These are phyloP conservation scores for Luperina testacea DNA, from an alignment of 2,888 invertebrate genomes.

Conservation along the genomic window DNA sequence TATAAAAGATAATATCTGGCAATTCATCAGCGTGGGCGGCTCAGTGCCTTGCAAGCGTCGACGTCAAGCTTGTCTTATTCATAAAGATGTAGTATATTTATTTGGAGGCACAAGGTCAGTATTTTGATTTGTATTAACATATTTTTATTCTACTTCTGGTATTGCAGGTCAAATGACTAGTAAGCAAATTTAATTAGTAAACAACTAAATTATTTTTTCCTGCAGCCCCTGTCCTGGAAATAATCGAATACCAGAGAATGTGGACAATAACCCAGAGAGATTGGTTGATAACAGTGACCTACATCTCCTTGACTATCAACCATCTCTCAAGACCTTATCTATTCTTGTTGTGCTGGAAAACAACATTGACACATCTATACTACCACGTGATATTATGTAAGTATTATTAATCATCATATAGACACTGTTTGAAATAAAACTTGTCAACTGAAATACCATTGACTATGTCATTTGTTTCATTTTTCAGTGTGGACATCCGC, in stretches of 20 bases:
- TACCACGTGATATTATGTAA: conserved; percentile 92
- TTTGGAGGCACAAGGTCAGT: conserved; percentile 97
- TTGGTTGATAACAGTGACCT: conserved; percentile 96
- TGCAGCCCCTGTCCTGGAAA: conserved; percentile 76
- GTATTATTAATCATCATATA: conserved; percentile 61
- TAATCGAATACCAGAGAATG: conserved; percentile 66
- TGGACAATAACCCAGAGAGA: conserved; percentile 82
- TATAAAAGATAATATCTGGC: conserved; percentile 91
- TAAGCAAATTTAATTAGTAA: conserved; percentile 6
- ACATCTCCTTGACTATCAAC: conserved; percentile 94
- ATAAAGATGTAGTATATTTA: conserved; percentile 93
- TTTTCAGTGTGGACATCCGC: conserved; percentile 91
- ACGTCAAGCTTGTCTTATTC: conserved; percentile 95
- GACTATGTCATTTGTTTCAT: conserved; percentile 25
- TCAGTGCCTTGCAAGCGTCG: conserved; percentile 91
- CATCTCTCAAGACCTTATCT: conserved; percentile 93
- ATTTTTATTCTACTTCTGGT: conserved; percentile 44
- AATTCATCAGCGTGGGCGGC: conserved; percentile 90
- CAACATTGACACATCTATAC: conserved; percentile 90
- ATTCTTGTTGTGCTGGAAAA: conserved; percentile 92
- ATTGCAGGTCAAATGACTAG: conserved; percentile 18
- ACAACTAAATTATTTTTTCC: conserved; percentile 12
- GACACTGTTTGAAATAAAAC: not conserved
- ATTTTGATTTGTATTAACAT: conserved; percentile 9
- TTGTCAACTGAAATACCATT: not conserved